A percentile compares a stretch with the other conserved stretches of the same genome.
Conservation (phyloP, 2,797 vertebrate genomes). For the Acipenser oxyrinchus region DNA sequence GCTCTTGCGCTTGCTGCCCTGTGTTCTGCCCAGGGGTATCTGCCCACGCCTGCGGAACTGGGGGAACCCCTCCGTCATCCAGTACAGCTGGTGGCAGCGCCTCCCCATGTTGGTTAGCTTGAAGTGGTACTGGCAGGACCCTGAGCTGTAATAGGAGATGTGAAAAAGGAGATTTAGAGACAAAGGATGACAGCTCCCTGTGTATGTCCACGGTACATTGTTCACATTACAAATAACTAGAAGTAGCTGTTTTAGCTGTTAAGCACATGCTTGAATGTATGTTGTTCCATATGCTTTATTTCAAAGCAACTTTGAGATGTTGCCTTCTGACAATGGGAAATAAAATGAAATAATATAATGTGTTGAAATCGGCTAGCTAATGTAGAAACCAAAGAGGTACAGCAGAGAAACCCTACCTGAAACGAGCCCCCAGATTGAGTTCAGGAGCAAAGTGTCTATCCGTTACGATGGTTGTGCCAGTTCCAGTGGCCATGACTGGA, state of each 20-base stretch:
- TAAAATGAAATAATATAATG: no score
- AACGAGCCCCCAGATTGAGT: constrained; percentile 65
- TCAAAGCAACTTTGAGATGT: no score
- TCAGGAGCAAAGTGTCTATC: constrained; percentile 63
- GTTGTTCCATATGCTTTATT: no score
- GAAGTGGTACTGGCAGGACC: constrained; percentile 62
- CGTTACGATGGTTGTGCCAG: constrained; percentile 69
- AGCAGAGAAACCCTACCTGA: constrained; percentile 54
- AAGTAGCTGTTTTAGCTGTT: no score
- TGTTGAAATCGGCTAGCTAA: no score
- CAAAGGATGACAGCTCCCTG: neutral
- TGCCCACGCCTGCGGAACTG: constrained; percentile 19
- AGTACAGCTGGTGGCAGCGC: constrained; percentile 66
- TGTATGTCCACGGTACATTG: no score
- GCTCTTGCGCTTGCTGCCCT: constrained; percentile 17
- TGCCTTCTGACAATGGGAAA: no score
- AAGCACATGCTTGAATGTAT: no score
- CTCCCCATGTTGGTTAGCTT: constrained; percentile 73
- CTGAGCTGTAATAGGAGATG: constrained; percentile 47
- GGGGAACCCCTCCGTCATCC: constrained; percentile 56
- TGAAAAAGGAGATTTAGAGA: neutral
- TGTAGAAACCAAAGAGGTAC: no score
- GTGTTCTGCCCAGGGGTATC: constrained; percentile 3
- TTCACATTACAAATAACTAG: no score
- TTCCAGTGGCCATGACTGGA: constrained; percentile 57